Conservation (phyloP, 2,888 invertebrate species). For the Girardia tigrina region DNA sequence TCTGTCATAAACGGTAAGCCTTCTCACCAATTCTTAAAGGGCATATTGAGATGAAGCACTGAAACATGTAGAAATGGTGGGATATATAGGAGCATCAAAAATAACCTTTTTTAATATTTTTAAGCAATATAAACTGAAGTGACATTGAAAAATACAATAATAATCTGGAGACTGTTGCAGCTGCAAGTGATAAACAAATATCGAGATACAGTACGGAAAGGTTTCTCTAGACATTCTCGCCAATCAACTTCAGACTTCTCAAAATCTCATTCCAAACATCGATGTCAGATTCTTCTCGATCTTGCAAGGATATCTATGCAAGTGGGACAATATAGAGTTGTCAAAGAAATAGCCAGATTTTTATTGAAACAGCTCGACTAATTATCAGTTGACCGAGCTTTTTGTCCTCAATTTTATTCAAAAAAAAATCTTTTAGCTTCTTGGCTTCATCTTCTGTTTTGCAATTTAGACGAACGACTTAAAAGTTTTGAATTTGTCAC, state of each 20-base stretch:
- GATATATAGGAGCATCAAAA: too few species aligned
- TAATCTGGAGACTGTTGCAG: slow-evolving; percentile 2
- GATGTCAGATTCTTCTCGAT: neutral
- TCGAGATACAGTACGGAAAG: neutral
- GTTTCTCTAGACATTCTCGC: neutral
- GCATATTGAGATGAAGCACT: too few species aligned
- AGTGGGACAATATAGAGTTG: slow-evolving; percentile 26
- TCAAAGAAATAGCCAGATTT: slow-evolving; percentile 29
- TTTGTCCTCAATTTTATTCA: neutral
- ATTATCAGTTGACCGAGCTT: neutral
- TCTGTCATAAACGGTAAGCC: too few species aligned
- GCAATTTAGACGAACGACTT: slow-evolving; percentile 21
- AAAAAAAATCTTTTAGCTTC: neutral
- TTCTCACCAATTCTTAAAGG: too few species aligned
- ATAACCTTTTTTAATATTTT: too few species aligned
- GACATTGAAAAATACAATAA: too few species aligned
- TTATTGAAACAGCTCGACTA: slow-evolving; percentile 26
- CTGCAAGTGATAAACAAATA: neutral
- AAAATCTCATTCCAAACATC: neutral
- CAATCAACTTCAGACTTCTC: neutral
- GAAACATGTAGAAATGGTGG: too few species aligned
- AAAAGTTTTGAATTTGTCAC: slow-evolving; percentile 30
- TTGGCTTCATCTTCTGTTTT: neutral
- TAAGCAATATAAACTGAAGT: too few species aligned
- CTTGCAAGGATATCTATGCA: neutral